These are phyloP conservation scores for Tauraco hartlaubi DNA, from an alignment of 2,797 vertebrate species.

Conservation along the genomic window DNA sequence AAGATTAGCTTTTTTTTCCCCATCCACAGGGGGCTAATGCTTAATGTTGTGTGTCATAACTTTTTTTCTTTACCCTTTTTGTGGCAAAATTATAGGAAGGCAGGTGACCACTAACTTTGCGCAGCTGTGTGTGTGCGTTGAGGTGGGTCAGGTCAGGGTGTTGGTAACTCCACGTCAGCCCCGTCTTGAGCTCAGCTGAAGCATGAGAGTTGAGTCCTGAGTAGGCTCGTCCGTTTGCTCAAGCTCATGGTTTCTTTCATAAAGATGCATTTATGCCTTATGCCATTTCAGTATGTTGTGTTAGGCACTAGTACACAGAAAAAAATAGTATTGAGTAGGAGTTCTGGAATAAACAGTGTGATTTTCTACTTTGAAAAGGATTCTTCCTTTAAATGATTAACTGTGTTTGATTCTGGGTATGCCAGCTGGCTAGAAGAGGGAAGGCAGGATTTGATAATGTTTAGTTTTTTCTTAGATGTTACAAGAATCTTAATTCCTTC, in stretches of 20 bases:
- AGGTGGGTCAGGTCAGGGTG: slow-evolving; percentile 18
- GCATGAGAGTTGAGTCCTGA: slow-evolving; percentile 7
- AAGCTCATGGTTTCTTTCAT: slow-evolving; percentile 67
- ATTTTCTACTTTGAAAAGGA: slow-evolving; percentile 79
- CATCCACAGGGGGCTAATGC: background rate
- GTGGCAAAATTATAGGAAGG: slow-evolving; percentile 41
- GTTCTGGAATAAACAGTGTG: slow-evolving; percentile 74
- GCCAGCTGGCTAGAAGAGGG: slow-evolving; percentile 67
- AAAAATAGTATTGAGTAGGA: slow-evolving; percentile 70
- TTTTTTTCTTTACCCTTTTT: background rate
- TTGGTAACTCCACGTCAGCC: slow-evolving; percentile 18
- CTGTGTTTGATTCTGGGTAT: slow-evolving; percentile 68
- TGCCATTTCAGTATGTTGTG: slow-evolving; percentile 75
- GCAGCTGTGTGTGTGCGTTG: background rate
- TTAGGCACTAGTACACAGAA: slow-evolving; percentile 70
- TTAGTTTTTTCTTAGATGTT: slow-evolving; percentile 59
- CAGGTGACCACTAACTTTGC: slow-evolving; percentile 8
- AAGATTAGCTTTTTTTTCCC: slow-evolving; percentile 69
- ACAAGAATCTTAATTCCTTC: slow-evolving; percentile 61
- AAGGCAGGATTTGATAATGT: slow-evolving; percentile 72
- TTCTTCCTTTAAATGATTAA: slow-evolving; percentile 78
- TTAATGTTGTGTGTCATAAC: background rate
- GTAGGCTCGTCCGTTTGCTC: slow-evolving; percentile 42
- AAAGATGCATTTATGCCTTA: slow-evolving; percentile 65
- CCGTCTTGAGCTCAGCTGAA: slow-evolving; percentile 5